Evolutionary conservation across 1,140 invertebrate genomes (phyloP), one percentile per base, ranked within the genome.

Genomic region (Colletes latitarsis): DNA sequence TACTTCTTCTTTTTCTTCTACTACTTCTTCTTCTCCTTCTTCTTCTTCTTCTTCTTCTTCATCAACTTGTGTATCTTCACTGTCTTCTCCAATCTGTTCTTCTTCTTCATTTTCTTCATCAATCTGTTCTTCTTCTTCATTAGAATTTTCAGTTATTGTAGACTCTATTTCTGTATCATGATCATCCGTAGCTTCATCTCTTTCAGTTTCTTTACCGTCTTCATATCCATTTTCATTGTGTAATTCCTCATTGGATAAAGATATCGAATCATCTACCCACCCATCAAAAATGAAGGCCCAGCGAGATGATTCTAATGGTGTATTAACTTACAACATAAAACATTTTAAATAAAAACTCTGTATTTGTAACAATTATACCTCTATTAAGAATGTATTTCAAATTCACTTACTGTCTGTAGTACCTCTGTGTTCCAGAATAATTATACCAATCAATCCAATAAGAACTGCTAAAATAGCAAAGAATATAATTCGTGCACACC

Each of bases 401-500:
- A 10, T 76, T 55, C 60, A 94, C 95, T 96, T 93, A 97, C 97
- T 95, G 92, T 97, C 96, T 63, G 95, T 95, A 19, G 96, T 93
- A 53, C 96, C 97, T 88, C 96, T 95, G 88, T 97, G 95, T 92
- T 97, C 96, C 64, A 96, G 93, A 82, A 97, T 96, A 78, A 97
- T 97, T 60, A 97, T 89, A 71, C 96, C 96, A 88, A 97, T 95
- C 17, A 96, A 93, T 53, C 96, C 95, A 82, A 96, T 93, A 30
- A 98, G 94, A 70, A 95, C 94, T 30, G 95, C 95, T 62, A 97
- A 94, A 15, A 97, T 89, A 4, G 95, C 91, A 88, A 97, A 97
- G 91, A 98, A 98, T 79, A 97, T 94, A 58, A 97, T 95, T 93
- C 96, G 97, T 9, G 97, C 96, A 91, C 96, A 97, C 94, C 96